phyloP scores from a whole-genome alignment of 2,888 invertebrate species.

The Zelleria hepariella region DNA sequence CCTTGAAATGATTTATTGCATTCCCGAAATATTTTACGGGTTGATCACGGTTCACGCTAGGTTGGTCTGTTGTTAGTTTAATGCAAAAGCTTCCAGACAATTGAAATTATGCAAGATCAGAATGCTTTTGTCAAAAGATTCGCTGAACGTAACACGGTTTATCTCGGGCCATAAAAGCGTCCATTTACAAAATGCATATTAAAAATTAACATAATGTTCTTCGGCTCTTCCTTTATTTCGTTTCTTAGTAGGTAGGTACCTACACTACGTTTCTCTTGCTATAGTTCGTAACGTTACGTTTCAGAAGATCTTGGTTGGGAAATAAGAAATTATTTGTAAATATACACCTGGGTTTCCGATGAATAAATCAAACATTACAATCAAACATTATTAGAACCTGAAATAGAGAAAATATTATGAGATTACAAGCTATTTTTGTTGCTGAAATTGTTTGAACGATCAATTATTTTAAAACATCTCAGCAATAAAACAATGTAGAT shows the following conservation, averaged over 20 bases:
- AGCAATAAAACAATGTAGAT: too few relatives aligned
- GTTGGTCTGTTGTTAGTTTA: not conserved
- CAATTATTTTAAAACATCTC: too few relatives aligned
- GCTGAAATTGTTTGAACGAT: too few relatives aligned
- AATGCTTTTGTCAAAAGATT: not conserved
- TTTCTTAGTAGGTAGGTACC: too few relatives aligned
- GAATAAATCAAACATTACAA: too few relatives aligned
- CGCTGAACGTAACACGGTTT: not conserved
- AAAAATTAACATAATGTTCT: conserved; percentile 2
- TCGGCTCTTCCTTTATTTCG: not conserved
- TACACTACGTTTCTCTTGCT: not conserved
- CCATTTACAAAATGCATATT: conserved; percentile 2
- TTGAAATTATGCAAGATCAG: not conserved
- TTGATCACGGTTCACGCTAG: not conserved
- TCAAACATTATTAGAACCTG: too few relatives aligned
- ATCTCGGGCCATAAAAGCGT: not conserved
- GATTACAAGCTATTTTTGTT: too few relatives aligned
- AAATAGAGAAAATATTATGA: too few relatives aligned
- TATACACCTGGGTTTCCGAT: too few relatives aligned
- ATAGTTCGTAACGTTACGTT: too few relatives aligned
- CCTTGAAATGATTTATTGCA: conserved; percentile 19
- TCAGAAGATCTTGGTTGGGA: too few relatives aligned
- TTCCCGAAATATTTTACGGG: conserved; percentile 14
- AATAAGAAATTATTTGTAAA: too few relatives aligned
- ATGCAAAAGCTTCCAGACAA: not conserved